phyloP scores from a whole-genome alignment of 37 sponge, comb jelly and placozoan species.

The Mnemiopsis leidyi region DNA sequence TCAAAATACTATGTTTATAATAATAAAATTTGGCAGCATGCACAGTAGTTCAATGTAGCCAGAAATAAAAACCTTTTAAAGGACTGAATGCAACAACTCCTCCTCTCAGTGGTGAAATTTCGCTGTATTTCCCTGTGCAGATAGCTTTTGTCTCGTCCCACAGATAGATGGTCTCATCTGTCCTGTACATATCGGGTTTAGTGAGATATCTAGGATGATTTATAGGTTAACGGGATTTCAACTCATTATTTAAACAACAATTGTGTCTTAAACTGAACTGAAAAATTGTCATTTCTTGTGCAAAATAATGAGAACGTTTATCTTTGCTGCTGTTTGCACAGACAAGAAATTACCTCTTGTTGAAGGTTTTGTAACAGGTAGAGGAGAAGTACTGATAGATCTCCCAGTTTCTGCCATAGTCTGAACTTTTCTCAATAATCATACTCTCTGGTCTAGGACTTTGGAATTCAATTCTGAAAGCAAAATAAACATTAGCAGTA shows the following conservation, averaged over 20 bases:
- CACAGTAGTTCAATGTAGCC: too few relatives aligned
- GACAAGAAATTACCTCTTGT: too few relatives aligned
- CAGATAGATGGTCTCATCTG: conserved; percentile 13
- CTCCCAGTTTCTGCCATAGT: conserved; percentile 34
- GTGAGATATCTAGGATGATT: too few relatives aligned
- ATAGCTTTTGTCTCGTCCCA: conserved; percentile 48
- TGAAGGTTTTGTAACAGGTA: conserved; percentile 63
- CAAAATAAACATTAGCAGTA: too few relatives aligned
- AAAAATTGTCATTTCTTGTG: neutral
- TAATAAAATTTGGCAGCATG: too few relatives aligned
- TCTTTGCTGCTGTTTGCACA: too few relatives aligned
- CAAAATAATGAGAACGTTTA: neutral
- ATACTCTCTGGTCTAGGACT: conserved; percentile 62
- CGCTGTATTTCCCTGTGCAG: conserved; percentile 47
- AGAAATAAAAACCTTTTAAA: conserved; percentile 44
- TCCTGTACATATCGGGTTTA: conserved; percentile 13
- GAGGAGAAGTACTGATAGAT: conserved; percentile 65
- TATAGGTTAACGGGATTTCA: too few relatives aligned
- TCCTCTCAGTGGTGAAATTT: conserved; percentile 35
- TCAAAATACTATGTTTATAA: too few relatives aligned
- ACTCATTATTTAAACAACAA: too few relatives aligned
- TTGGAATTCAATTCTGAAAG: conserved; percentile 59
- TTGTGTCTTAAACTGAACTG: neutral
- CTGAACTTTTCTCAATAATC: conserved; percentile 62
- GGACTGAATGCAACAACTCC: conserved; percentile 61